Evolutionary conservation across 2,113 vertebrate genomes (phyloP), one percentile per base, ranked within the genome.

Genomic region (Trachemys scripta): DNA sequence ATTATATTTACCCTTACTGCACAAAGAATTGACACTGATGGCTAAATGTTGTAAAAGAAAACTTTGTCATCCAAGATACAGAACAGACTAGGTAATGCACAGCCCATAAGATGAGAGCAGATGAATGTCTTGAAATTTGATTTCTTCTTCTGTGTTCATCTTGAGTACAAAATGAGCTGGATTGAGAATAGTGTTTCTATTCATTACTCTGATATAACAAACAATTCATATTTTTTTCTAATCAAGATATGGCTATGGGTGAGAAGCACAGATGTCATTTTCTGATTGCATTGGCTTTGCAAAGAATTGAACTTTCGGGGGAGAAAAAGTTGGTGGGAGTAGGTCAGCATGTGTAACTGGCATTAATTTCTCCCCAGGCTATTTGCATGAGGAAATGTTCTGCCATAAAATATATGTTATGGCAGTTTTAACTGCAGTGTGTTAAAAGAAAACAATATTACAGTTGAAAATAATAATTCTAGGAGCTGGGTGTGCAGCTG

Each of bases 151-250:
- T 79, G 5, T 89, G 78, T 84, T 94, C 69, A 19, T 80, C 84
- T 91, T 89, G 90, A 94, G 51, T 88, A 91, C 80, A 65, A 97
- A 96, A 97, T 93, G 31, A 95, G 85, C 79, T 97, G 90, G 94
- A 91, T 82, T 87, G 94, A 97, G 95, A 98, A 87, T 78, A 96
- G 93, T 57, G 96, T 97, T 97, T 97, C 85, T 97, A 85, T 97
- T 96, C 88, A 89, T 94, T 97, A 80, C 91, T 97, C 20, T 35
- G 95, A 53, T 97, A 94, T 93, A 97, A 96, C 93, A 72, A 98
- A 95, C 80, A 96, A 87, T 95, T 98, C 97, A 93, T 94, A 97
- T 81, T 97, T 20, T 92, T 54, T 92, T 83, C 65, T 96, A 91
- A 85, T 94, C 59, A 56, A 83, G 62, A 49, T 81, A 88, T 84